Evolutionary conservation across 92 coral and sea anemone genomes (phyloP).

Genomic region (Epizoanthus fatuus): DNA sequence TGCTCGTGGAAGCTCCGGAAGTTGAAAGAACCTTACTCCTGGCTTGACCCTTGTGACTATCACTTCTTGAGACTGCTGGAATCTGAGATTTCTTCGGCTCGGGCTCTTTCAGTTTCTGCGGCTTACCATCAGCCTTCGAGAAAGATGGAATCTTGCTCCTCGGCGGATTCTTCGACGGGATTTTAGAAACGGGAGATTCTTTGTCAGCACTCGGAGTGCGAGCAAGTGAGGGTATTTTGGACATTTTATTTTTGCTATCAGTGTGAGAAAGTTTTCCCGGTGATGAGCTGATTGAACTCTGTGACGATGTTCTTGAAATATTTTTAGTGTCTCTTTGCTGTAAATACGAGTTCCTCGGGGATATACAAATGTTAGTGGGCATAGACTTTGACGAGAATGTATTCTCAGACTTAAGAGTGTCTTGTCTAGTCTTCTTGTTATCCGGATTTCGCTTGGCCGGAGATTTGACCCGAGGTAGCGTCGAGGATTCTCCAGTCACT

Average conservation of each 20-base stretch:
- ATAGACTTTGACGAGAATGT: background rate
- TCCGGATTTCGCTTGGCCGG: background rate
- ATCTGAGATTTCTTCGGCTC: constrained; percentile 69
- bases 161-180: constrained; percentile 84
- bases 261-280: constrained; percentile 47
- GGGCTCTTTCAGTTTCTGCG: constrained; percentile 54
- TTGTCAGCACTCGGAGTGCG: constrained; percentile 64
- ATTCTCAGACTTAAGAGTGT: background rate
- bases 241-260: constrained; percentile 69
- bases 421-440: background rate
- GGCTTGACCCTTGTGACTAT: constrained; percentile 56
- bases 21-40: constrained; percentile 69
- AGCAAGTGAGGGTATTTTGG: constrained; percentile 87
- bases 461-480: constrained; percentile 37
- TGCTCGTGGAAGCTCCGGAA: constrained; percentile 40
- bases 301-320: constrained; percentile 49
- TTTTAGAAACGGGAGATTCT: constrained; percentile 66
- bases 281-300: constrained; percentile 49
- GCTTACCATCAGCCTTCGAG: constrained; percentile 70
- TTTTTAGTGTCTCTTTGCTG: constrained; percentile 10
- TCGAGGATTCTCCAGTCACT: constrained; percentile 4
- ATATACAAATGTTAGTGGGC: constrained; percentile 20
- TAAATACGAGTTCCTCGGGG: constrained; percentile 48
- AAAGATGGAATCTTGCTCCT: constrained; percentile 88
- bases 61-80: constrained; percentile 68